Percentiles rank a stretch among this genome's conserved stretches.
Conservation (phyloP, 2,888 invertebrate genomes). For the Polylopha cassiicola region DNA sequence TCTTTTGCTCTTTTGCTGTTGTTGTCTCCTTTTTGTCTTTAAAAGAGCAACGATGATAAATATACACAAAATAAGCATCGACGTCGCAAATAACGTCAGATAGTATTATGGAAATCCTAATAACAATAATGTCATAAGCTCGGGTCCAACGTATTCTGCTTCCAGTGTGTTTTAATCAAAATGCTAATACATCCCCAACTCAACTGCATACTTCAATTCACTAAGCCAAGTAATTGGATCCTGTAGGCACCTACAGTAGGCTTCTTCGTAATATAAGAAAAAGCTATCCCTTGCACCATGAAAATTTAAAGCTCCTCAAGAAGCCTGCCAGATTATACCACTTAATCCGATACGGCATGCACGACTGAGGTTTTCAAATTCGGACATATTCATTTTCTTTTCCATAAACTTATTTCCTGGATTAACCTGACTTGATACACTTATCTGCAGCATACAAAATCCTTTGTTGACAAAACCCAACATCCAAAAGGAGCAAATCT, state of each 20-base stretch:
- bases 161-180: conserved; percentile 23
- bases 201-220: conserved; percentile 27
- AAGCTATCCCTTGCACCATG: conserved; percentile 38
- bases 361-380: conserved; percentile 35
- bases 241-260: conserved; percentile 37
- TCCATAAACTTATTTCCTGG: neutral
- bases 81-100: conserved; percentile 8
- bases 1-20: no score
- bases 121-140: conserved; percentile 19
- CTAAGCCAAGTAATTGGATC: conserved; percentile 39
- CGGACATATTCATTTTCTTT: neutral
- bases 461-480: no score
- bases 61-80: conserved; percentile 10
- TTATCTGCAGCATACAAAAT: no score
- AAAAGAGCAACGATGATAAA: conserved; percentile 14
- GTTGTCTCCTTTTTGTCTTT: no score
- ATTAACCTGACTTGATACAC: no score
- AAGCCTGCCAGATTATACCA: conserved; percentile 56
- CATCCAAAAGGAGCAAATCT: neutral
- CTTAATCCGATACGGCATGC: conserved; percentile 42
- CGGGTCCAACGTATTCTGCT: conserved; percentile 13
- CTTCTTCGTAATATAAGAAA: conserved; percentile 52
- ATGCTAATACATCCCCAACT: conserved; percentile 25
- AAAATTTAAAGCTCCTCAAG: conserved; percentile 54
- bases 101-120: conserved; percentile 20